Evolutionary conservation across 2,797 vertebrate genomes (phyloP), one percentile per base, ranked within the genome.

Genomic region (Emydoidea blandingii): DNA sequence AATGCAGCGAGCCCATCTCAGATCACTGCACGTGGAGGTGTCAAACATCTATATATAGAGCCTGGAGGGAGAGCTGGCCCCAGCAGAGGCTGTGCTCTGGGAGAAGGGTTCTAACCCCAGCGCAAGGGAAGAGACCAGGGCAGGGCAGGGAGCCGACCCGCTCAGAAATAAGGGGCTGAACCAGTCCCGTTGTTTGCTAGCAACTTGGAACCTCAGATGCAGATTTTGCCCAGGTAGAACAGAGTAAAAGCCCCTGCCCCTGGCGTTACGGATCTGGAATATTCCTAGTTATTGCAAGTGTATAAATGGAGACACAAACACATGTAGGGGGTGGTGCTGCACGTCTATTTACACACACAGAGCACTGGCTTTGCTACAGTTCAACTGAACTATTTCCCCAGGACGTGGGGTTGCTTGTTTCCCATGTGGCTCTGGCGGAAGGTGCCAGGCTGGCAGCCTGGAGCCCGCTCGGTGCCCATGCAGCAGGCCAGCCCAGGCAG

Each of bases 21-120:
- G 54, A 0, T 52, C 76, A 8, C 88, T 1, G 95, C 97, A 96
- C 96, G 90, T 96, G 97, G 18, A 62, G 81, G 56, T 89, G 96
- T 96, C 97, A 96, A 82, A 89, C 96, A 94, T 59, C 93, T 94
- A 25, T 81, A 25, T 52, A 86, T 7, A 86, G 85, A 0, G 88
- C 57, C 56, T 41, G 2, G 86, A 57, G 81, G 47, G 11, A 8
- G 81, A 16, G 31, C 59, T 15, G 21, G 23, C 34, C 65, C 65
- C n/a, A 11, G 19, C 62, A 37, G 62, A 29, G 57, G 65, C 65
- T 23, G 19, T 23, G 65, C 65, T 25, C 16, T 5, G 18, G 18
- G 62, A n/a, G 59, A 7, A n/a, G 59, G 31, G 15, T 34, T 65
- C 34, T n/a, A 19, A 37, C 62, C 62, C 34, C 19, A 12, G n/a